Evolutionary conservation across 30 jellyfish, hydroid and myxozoan species (phyloP).

Genomic region (Calvadosia cruxmelitensis): DNA sequence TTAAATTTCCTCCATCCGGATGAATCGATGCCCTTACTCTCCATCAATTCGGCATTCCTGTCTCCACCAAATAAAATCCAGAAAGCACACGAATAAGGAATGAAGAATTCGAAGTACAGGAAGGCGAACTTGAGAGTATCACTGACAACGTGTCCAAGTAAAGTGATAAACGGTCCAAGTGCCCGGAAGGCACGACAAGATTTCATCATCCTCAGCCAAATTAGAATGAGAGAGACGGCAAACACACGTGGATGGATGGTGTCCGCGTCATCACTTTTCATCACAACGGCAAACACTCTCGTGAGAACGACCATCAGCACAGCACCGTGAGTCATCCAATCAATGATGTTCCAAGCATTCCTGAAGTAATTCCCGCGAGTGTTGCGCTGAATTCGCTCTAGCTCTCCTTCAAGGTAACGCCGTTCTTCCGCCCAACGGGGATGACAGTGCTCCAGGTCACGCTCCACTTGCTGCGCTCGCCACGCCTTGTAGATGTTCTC

Average conservation of each 20-base stretch:
- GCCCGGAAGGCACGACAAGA: slow-evolving; percentile 86
- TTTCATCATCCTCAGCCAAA: slow-evolving; percentile 92
- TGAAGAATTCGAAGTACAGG: slow-evolving; percentile 85
- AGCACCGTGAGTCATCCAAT: slow-evolving; percentile 71
- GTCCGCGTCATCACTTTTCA: slow-evolving; percentile 32
- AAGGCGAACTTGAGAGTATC: slow-evolving; percentile 93
- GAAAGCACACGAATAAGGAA: slow-evolving; percentile 97
- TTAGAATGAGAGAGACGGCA: slow-evolving; percentile 67
- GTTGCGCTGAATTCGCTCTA: slow-evolving; percentile 57
- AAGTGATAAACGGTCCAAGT: slow-evolving; percentile 94
- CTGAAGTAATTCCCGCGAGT: slow-evolving; percentile 69
- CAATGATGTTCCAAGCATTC: slow-evolving; percentile 95
- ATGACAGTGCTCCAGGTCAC: slow-evolving; percentile 84
- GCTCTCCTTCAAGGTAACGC: slow-evolving; percentile 76
- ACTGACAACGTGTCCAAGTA: slow-evolving; percentile 90
- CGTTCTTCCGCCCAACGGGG: slow-evolving; percentile 99
- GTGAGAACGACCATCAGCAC: slow-evolving; percentile 74
- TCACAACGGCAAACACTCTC: slow-evolving; percentile 42
- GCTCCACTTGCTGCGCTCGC: slow-evolving; percentile 82
- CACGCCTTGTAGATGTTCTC: slow-evolving; percentile 74
- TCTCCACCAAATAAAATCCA: slow-evolving; percentile 98
- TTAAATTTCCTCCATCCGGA: slow-evolving; percentile 72
- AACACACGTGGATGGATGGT: slow-evolving; percentile 64
- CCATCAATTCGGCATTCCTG: slow-evolving; percentile 63
- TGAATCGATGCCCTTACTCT: slow-evolving; percentile 36